Percentiles rank a stretch among this genome's conserved stretches.
Conservation (phyloP, 2,888 invertebrate genomes). For the Automeris io region DNA sequence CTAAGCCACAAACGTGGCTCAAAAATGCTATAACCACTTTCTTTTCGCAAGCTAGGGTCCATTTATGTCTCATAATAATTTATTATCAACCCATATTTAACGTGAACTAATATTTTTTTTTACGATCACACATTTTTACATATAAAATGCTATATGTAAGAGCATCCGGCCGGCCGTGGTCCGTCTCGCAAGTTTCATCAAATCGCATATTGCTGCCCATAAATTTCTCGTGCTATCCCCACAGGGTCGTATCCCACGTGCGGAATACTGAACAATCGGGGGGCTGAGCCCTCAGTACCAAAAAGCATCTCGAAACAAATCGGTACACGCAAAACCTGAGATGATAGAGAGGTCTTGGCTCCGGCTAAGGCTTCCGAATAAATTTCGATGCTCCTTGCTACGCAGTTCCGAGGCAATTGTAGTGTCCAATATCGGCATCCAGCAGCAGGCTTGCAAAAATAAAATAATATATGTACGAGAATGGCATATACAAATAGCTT, state of each 20-base stretch:
- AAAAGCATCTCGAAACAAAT: neutral
- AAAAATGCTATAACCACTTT: too few species aligned
- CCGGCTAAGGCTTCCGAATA: too few species aligned
- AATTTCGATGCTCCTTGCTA: too few species aligned
- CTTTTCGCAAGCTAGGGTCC: too few species aligned
- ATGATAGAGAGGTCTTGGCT: too few species aligned
- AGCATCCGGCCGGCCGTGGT: slow-evolving; percentile 26
- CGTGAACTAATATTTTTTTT: slow-evolving; percentile 20
- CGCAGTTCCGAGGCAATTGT: too few species aligned
- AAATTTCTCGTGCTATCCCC: slow-evolving; percentile 44
- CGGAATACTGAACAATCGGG: neutral
- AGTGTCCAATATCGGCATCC: too few species aligned
- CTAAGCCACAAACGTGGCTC: too few species aligned
- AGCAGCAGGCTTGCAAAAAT: too few species aligned
- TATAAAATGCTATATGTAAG: slow-evolving; percentile 35
- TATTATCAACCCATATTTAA: slow-evolving; percentile 14
- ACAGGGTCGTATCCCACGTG: slow-evolving; percentile 2
- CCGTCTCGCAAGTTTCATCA: slow-evolving; percentile 44
- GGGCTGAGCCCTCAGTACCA: neutral
- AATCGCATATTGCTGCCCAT: slow-evolving; percentile 58
- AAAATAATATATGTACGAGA: too few species aligned
- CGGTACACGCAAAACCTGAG: too few species aligned
- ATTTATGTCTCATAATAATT: neutral
- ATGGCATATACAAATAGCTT: too few species aligned
- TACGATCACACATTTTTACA: slow-evolving; percentile 25